Evolutionary conservation across 2,113 vertebrate genomes (phyloP).

Genomic region (Caracal caracal): DNA sequence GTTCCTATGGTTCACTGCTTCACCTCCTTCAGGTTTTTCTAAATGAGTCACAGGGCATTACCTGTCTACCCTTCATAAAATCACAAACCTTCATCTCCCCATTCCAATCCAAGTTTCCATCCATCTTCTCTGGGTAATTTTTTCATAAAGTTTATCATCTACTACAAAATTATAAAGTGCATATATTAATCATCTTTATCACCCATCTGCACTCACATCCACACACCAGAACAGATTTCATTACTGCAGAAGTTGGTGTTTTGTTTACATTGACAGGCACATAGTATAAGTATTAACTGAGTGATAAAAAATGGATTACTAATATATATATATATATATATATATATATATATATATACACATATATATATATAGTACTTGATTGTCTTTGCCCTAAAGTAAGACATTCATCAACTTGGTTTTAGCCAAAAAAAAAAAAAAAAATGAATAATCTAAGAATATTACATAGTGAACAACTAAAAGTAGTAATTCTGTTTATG

Average conservation of each 20-base stretch:
- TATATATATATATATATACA: slow-evolving; percentile 31
- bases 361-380: background rate
- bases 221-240: background rate
- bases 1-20: background rate
- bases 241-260: background rate
- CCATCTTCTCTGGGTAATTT: background rate
- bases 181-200: background rate
- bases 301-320: background rate
- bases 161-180: background rate
- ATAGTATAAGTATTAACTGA: background rate
- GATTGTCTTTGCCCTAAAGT: background rate
- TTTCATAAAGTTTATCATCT: background rate
- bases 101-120: background rate
- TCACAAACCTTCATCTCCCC: background rate
- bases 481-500: background rate
- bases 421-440: background rate
- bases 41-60: background rate
- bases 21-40: background rate
- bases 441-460: background rate
- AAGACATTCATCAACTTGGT: background rate
- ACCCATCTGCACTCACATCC: background rate
- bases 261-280: background rate
- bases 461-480: background rate
- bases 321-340: slow-evolving; percentile 18
- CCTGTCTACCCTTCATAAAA: background rate